A percentile compares a stretch with the other conserved stretches of the same genome.
These are phyloP conservation scores for Villa cingulata DNA, from an alignment of 2,888 invertebrate genomes.

Conservation along the genomic window DNA sequence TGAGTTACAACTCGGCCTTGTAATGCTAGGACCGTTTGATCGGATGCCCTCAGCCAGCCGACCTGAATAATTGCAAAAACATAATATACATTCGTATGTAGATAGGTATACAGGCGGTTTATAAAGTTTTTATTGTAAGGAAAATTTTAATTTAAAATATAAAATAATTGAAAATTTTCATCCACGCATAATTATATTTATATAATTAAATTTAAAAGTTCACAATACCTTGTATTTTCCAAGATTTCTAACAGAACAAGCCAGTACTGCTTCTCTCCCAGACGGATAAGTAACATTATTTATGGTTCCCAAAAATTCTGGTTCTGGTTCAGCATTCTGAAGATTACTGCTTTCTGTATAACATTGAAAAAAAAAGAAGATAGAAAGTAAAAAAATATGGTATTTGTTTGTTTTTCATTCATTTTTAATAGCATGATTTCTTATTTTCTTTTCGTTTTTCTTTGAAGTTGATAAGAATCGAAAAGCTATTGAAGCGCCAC, in stretches of 20 bases:
- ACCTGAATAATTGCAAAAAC: constrained; percentile 51
- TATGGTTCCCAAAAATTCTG: constrained; percentile 35
- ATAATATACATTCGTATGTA: neutral
- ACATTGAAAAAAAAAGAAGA: no score
- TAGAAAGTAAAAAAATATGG: no score
- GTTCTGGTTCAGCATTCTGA: constrained; percentile 29
- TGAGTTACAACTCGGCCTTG: constrained; percentile 75
- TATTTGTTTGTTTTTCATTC: no score
- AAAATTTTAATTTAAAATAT: neutral
- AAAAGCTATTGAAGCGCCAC: no score
- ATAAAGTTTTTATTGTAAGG: neutral
- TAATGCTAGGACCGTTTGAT: constrained; percentile 78
- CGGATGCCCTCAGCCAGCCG: constrained; percentile 79
- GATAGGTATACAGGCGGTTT: no score
- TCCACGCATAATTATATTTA: no score
- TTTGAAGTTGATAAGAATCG: no score
- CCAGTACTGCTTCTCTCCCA: constrained; percentile 34
- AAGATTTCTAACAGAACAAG: constrained; percentile 34
- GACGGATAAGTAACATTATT: constrained; percentile 37
- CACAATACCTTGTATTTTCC: constrained; percentile 32
- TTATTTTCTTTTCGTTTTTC: no score
- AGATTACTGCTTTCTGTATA: no score
- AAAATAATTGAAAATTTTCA: neutral
- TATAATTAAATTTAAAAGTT: no score
- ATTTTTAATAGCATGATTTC: no score